Conservation (phyloP, 2,888 invertebrate genomes). For the Halocaridina rubra region DNA sequence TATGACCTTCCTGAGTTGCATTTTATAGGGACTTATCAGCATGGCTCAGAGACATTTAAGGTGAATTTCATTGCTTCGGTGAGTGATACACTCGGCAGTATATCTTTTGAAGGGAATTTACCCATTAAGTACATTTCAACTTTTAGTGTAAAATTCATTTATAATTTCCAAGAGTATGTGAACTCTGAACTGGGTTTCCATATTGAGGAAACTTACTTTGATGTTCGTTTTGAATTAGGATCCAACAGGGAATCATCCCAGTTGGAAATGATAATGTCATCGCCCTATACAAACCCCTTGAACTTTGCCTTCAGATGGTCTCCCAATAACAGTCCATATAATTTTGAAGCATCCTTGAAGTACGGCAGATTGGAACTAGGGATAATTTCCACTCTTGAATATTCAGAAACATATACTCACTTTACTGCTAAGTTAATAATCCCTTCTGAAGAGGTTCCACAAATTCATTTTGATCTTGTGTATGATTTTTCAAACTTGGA, state of each 20-base stretch:
- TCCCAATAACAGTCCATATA: not conserved
- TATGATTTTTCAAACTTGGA: not conserved
- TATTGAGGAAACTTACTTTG: slow-evolving; percentile 5
- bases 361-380: not conserved
- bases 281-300: slow-evolving; percentile 11
- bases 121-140: slow-evolving; percentile 20
- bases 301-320: slow-evolving; percentile 9
- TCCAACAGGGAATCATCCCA: not conserved
- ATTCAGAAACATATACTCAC: not conserved
- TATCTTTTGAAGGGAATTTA: slow-evolving; percentile 9
- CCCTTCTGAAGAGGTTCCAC: not conserved
- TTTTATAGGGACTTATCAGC: not conserved
- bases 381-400: not conserved
- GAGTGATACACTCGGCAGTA: not conserved
- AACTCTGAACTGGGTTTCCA: not conserved
- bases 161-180: slow-evolving; percentile 1
- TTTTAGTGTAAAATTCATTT: slow-evolving; percentile 3
- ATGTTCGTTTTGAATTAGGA: not conserved
- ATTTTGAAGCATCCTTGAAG: not conserved
- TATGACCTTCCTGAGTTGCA: not conserved
- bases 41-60: slow-evolving; percentile 26
- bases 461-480: not conserved
- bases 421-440: not conserved
- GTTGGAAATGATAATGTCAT: not conserved
- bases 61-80: slow-evolving; percentile 12